Base-by-base conservation (phyloP, 2,113 vertebrate species). In the Oreochromis aureus region DNA sequence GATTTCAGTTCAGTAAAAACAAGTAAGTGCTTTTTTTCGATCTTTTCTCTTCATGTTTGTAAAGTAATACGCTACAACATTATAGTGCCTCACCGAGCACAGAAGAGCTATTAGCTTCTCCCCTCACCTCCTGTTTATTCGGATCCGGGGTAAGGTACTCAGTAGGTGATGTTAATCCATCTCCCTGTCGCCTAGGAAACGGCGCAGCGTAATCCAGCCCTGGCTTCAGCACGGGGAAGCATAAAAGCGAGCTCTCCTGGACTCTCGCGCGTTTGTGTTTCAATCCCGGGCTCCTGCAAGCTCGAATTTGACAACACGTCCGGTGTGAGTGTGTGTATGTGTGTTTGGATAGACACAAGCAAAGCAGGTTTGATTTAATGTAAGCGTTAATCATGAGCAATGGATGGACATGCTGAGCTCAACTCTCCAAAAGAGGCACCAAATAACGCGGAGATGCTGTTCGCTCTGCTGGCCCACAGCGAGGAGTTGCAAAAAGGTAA, bases 401-500 rank as follows among this genome's bases (percentile, higher is more conserved):
- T 97, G 97, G 96, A 96, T 61, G 79, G 89, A 36, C 87, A 80
- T 11, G 94, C 89, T 91, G 95, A 95, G 90, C 87, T 93, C 80
- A 90, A 92, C 87, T 90, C 84, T 58, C 95, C 94, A 10, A 96
- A 94, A 92, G 92, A 93, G 85, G 44, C 94, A 19, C 86, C 91
- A 10, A 87, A 87, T 61, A 93, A 94, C 89, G 79, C 95, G 16
- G 97, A 97, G 90, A 96, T 97, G 94, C 96, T 97, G 19, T 89
- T 98, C 3, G 96, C 97, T 13, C 84, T 97, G 83, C 94, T 97
- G 91, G 95, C 97, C 4, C 97, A 96, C 88, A 96, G 96, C 46
- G 96, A 96, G 39, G 96, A 97, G 61, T 93, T 97, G 59, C 95
- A 95, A 48, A 96, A 96, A 98, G 97, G 97, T 98, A 97, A 93